Base-by-base conservation (phyloP, 2,888 invertebrate species). In the Calameuta pallipes region DNA sequence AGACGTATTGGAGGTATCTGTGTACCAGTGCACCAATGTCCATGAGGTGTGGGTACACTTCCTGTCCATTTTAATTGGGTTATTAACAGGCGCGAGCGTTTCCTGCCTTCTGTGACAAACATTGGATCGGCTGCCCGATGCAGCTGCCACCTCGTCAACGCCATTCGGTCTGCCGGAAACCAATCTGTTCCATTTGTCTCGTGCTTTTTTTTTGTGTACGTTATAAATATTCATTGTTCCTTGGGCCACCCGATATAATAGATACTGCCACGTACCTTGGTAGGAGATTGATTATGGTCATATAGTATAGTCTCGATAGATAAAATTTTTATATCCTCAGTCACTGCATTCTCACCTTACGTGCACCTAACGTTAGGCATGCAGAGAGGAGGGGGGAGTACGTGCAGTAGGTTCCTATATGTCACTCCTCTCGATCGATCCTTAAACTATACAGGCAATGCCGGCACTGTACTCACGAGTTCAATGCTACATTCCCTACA, bases 121-220 rank as follows among this genome's bases (percentile, higher is more conserved):
- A 82, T 80, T 73, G 80, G 82, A 75, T 80, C 80, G 82, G 78
- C 77, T 81, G 78, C 76, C 35, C 73, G 77, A 80, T 80, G 85
- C 88, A 86, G 87, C 87, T 87, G 87, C 82, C 84, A 78, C 82
- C 82, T 84, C 83, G 84, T 84, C 81, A 79, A 79, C 81, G 80
- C 80, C 30, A 74, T 37, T 71, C 75, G 75, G 80, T 77, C 79
- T 82, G 83, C 84, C 87, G 88, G 87, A 86, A 87, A 88, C 86
- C 87, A 88, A 88, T 88, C 88, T 87, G 88, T 87, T 88, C 83
- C 87, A 82, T 87, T 87, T 86, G 85, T 87, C 84, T 86, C 84
- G 79, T 75, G 76, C 80, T 79, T 41, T 35, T 41, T 79, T 36
- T 37, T 36, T 77, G 37, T 75, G 35, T 34, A 75, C 56, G 23